phyloP scores from a whole-genome alignment of 2,797 vertebrate genomes.

The Dicrostonyx torquatus region DNA sequence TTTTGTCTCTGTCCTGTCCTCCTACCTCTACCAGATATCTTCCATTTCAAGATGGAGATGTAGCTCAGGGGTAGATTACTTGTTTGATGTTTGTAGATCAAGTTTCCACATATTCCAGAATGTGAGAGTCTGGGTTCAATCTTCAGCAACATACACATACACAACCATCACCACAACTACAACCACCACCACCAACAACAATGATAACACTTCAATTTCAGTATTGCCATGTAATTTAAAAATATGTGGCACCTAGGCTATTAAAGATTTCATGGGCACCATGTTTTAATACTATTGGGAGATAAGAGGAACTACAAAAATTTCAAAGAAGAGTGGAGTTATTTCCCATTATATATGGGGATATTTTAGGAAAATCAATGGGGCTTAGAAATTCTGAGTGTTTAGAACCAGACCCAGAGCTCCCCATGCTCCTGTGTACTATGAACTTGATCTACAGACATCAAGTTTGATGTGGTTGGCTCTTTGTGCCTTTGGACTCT shows the following conservation, averaged over 20 bases:
- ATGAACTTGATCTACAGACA: neutral
- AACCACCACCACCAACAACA: neutral
- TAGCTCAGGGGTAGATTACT: neutral
- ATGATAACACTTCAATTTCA: neutral
- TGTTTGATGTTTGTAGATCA: neutral
- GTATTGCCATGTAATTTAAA: neutral
- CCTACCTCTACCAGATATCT: neutral
- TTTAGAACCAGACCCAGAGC: neutral
- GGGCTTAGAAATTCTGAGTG: neutral
- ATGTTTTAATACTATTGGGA: neutral
- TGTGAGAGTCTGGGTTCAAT: neutral
- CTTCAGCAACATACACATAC: neutral
- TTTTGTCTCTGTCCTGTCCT: neutral
- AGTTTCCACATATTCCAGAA: no score
- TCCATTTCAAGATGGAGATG: neutral
- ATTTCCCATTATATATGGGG: neutral
- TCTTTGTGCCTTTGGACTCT: neutral
- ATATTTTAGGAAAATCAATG: neutral
- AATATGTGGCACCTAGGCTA: neutral
- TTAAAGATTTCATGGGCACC: neutral
- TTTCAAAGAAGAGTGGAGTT: neutral
- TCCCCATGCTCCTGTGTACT: neutral
- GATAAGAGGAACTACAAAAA: neutral
- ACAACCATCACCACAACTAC: neutral
- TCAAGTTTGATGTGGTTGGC: neutral